These are phyloP conservation scores for Dolichoris vasculosae DNA, from an alignment of 1,140 invertebrate genomes.

Conservation along the genomic window DNA sequence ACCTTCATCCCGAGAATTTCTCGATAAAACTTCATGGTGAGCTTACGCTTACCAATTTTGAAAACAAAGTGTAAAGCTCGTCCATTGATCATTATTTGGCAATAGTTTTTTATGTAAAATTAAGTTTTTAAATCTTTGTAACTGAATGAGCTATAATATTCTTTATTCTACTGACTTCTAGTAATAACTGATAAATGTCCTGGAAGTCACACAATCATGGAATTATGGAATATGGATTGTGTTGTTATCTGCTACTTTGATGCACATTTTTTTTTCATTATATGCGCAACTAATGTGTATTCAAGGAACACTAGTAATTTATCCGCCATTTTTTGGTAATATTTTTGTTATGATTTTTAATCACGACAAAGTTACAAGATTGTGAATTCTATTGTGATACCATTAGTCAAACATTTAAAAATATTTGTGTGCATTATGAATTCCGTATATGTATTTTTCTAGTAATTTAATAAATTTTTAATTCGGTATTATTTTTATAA, in stretches of 20 bases:
- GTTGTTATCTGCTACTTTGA: too few relatives aligned
- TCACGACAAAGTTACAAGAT: neutral
- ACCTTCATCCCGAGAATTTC: conserved; percentile 96
- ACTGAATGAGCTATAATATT: too few relatives aligned
- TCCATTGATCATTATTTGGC: conserved; percentile 75
- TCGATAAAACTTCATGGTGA: conserved; percentile 90
- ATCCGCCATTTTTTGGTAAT: neutral
- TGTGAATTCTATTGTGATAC: neutral
- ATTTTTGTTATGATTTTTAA: neutral
- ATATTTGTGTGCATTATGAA: too few relatives aligned
- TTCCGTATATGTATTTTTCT: too few relatives aligned
- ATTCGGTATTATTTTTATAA: too few relatives aligned
- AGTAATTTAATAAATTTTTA: too few relatives aligned
- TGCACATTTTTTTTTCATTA: too few relatives aligned
- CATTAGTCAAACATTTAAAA: neutral
- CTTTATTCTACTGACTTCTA: neutral
- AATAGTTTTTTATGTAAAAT: neutral
- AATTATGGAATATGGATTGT: too few relatives aligned
- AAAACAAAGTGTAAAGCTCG: conserved; percentile 96
- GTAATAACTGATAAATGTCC: too few relatives aligned
- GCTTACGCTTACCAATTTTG: conserved; percentile 90
- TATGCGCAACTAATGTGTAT: neutral
- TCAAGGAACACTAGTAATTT: neutral
- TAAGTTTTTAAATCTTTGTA: neutral
- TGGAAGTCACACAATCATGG: too few relatives aligned